These are phyloP conservation scores for Pedetes capensis DNA, from an alignment of 2,113 vertebrate species.

Conservation along the genomic window DNA sequence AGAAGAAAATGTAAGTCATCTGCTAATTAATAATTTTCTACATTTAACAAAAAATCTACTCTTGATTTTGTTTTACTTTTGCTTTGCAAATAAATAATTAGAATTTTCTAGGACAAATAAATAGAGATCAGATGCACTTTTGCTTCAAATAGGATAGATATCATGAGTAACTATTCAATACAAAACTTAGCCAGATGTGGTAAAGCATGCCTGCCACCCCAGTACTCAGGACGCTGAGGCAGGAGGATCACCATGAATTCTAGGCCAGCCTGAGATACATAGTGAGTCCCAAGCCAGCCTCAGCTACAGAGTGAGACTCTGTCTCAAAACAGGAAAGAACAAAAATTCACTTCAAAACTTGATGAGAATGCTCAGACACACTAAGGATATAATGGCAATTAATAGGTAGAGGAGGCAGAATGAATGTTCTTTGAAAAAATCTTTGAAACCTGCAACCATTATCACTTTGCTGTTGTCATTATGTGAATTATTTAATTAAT, in stretches of 20 bases:
- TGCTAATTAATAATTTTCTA: not conserved
- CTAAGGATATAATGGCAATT: not conserved
- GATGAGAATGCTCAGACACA: not conserved
- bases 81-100: not conserved
- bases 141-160: not conserved
- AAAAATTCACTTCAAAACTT: too few relatives aligned
- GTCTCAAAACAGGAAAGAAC: too few relatives aligned
- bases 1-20: not conserved
- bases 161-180: not conserved
- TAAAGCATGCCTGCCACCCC: too few relatives aligned
- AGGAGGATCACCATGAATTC: too few relatives aligned
- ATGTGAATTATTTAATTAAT: slow-evolving; percentile 12
- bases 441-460: not conserved
- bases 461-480: not conserved
- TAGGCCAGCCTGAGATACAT: too few relatives aligned
- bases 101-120: not conserved
- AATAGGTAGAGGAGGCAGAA: not conserved
- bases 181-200: too few relatives aligned
- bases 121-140: not conserved
- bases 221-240: too few relatives aligned
- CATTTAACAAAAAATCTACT: not conserved
- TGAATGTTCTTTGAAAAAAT: not conserved
- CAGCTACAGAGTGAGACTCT: too few relatives aligned
- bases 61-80: not conserved
- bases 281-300: too few relatives aligned